These are phyloP conservation scores for Diglossa cyanea DNA, from an alignment of 2,797 vertebrate genomes.

Conservation along the genomic window DNA sequence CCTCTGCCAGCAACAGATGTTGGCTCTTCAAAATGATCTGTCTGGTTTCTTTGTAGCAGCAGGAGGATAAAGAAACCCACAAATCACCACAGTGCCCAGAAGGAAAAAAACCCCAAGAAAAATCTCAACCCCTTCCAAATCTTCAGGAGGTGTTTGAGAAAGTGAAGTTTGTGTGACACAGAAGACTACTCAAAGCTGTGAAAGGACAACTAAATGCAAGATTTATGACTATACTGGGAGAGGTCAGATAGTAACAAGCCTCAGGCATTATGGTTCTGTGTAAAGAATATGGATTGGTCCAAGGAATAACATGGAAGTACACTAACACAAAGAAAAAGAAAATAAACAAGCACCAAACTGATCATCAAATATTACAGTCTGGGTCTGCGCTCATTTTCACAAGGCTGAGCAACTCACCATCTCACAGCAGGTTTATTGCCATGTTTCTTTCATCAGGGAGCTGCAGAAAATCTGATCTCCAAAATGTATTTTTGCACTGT, in stretches of 20 bases:
- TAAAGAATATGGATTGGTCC: constrained; percentile 25
- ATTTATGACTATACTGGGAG: neutral
- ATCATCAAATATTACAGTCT: constrained; percentile 1
- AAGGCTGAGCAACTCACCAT: neutral
- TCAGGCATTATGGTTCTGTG: neutral
- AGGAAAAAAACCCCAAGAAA: accelerated
- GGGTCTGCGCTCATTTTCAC: neutral
- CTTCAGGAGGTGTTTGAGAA: neutral
- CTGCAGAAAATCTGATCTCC: neutral
- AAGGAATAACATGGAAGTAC: neutral
- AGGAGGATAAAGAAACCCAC: neutral
- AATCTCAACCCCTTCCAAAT: neutral
- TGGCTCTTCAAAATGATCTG: neutral
- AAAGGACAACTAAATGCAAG: constrained; percentile 9
- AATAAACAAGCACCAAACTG: constrained; percentile 17
- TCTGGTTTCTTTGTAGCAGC: neutral
- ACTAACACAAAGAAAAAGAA: neutral
- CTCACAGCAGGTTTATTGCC: constrained; percentile 29
- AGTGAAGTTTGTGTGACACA: neutral
- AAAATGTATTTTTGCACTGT: neutral
- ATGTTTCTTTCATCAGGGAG: neutral
- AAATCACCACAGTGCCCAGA: neutral
- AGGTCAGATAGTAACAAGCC: neutral
- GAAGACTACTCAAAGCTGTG: neutral
- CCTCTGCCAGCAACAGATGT: neutral